These are phyloP conservation scores for Pica pica DNA, from an alignment of 2,113 vertebrate species.

Conservation along the genomic window DNA sequence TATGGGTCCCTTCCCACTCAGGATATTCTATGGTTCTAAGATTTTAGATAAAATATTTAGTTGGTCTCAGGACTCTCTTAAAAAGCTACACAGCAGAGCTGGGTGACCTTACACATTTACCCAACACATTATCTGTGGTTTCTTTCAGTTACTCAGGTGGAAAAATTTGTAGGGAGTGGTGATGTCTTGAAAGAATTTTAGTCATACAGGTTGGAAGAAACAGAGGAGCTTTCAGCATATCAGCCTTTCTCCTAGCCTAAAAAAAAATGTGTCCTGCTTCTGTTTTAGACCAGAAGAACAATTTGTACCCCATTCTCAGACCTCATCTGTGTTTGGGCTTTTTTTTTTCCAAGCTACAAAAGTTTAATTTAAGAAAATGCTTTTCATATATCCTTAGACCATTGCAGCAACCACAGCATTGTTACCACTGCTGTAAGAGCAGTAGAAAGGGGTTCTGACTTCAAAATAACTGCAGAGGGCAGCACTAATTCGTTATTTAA, in stretches of 20 bases:
- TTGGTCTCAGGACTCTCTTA: neutral
- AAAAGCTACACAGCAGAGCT: neutral
- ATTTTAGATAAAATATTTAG: neutral
- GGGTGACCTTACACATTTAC: neutral
- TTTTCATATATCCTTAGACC: neutral
- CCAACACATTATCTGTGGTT: fast-evolving
- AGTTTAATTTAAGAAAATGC: neutral
- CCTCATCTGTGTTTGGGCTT: fast-evolving
- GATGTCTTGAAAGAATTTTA: neutral
- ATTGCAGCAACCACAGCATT: neutral
- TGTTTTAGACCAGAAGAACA: neutral
- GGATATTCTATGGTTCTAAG: neutral
- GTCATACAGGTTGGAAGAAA: neutral
- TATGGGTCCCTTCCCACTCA: neutral
- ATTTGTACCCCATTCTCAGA: neutral
- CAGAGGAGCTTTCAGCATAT: neutral
- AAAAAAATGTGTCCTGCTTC: neutral
- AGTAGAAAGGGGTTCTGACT: neutral
- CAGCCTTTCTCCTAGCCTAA: neutral
- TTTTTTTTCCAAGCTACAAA: neutral
- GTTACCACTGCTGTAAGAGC: neutral
- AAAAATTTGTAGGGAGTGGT: neutral
- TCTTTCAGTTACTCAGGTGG: neutral
- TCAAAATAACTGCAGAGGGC: slow-evolving; percentile 42
- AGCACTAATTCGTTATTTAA: neutral